phyloP scores from a whole-genome alignment of 2,797 vertebrate genomes.

The Octomys mimax region DNA sequence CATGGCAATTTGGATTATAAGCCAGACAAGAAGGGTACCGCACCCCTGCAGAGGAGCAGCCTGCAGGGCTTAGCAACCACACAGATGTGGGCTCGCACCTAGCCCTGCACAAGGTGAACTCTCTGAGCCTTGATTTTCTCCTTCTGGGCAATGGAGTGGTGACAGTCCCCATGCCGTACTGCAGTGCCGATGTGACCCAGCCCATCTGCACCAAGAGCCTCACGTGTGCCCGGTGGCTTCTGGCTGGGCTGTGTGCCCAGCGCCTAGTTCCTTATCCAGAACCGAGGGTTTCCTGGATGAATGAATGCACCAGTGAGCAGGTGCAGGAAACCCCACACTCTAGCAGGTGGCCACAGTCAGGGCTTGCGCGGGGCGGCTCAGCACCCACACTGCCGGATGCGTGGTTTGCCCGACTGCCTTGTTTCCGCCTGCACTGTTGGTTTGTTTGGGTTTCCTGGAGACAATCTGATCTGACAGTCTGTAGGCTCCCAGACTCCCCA shows the following conservation, averaged over 20 bases:
- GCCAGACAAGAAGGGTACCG: background rate
- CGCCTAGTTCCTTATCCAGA: background rate
- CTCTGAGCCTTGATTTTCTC: background rate
- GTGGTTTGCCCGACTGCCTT: constrained; percentile 28
- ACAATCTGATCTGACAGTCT: constrained; percentile 35
- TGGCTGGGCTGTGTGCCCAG: background rate
- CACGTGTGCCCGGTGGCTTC: accelerated
- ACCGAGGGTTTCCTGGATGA: background rate
- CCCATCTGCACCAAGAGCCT: background rate
- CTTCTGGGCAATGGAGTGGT: background rate
- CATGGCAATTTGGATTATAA: background rate
- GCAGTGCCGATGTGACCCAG: accelerated
- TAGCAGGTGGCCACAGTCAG: background rate
- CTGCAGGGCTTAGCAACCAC: background rate
- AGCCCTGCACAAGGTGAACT: background rate
- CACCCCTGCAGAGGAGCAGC: background rate
- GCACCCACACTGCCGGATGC: background rate
- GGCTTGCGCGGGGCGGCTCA: background rate
- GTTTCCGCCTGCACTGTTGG: constrained; percentile 14
- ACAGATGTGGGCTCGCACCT: background rate
- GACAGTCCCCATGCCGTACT: background rate
- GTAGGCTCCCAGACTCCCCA: background rate
- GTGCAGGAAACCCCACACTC: accelerated
- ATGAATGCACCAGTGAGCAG: background rate
- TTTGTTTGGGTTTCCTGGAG: constrained; percentile 57